Percentiles rank a stretch among this genome's conserved stretches.
These are phyloP conservation scores for Andrena bicolor DNA, from an alignment of 2,888 invertebrate species.

Conservation along the genomic window DNA sequence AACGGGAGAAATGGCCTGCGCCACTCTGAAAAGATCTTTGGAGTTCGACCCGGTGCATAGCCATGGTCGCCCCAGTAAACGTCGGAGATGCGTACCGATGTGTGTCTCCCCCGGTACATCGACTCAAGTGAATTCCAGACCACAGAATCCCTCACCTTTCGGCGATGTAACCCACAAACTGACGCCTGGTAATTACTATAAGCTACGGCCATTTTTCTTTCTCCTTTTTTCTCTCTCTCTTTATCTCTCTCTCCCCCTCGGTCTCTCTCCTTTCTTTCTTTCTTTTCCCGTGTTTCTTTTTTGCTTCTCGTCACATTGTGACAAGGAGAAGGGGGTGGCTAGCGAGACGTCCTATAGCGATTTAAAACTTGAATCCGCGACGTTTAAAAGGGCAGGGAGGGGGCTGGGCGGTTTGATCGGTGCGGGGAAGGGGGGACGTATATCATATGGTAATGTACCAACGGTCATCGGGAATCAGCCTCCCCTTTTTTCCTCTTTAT, in stretches of 20 bases:
- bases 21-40: constrained; percentile 97
- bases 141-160: constrained; percentile 90
- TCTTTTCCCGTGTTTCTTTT: constrained; percentile 44
- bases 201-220: constrained; percentile 78
- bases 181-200: constrained; percentile 92
- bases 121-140: constrained; percentile 75
- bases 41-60: constrained; percentile 97
- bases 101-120: constrained; percentile 88
- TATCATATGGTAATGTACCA: constrained; percentile 83
- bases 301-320: constrained; percentile 24
- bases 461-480: constrained; percentile 60
- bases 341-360: constrained; percentile 67
- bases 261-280: constrained; percentile 31
- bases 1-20: constrained; percentile 95
- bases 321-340: constrained; percentile 62
- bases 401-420: constrained; percentile 51
- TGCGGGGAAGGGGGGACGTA: constrained; percentile 71
- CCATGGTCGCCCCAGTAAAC: constrained; percentile 93
- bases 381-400: constrained; percentile 50
- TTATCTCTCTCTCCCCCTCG: constrained; percentile 5
- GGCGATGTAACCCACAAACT: constrained; percentile 94
- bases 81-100: constrained; percentile 96
- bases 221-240: constrained; percentile 55
- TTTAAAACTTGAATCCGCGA: constrained; percentile 80
- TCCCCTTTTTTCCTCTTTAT: constrained; percentile 39